A percentile compares a stretch with the other conserved stretches of the same genome.
Evolutionary conservation across 2,888 invertebrate genomes (phyloP).

Genomic region (Eupeodes latifasciatus): DNA sequence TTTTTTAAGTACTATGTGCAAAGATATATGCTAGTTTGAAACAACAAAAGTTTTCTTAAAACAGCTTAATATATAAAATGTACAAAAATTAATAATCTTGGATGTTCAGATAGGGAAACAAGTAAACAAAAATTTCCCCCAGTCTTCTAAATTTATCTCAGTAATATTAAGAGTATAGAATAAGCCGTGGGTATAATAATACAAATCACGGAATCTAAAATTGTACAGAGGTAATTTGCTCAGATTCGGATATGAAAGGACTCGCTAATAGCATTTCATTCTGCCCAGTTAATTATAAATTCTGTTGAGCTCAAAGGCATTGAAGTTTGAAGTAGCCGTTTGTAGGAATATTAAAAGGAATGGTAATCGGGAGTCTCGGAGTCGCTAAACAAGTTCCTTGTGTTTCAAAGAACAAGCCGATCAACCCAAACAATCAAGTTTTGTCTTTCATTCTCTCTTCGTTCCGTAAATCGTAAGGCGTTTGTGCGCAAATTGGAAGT

Average conservation of each 20-base stretch:
- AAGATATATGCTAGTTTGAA: not conserved
- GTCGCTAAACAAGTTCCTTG: not conserved
- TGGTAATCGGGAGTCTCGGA: not conserved
- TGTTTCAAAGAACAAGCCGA: not conserved
- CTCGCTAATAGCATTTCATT: conserved; percentile 20
- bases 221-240: conserved; percentile 11
- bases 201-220: conserved; percentile 23
- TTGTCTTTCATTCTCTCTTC: not conserved
- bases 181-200: conserved; percentile 14
- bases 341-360: not conserved
- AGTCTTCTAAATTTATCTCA: not conserved
- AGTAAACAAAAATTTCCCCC: conserved; percentile 2
- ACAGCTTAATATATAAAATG: not conserved
- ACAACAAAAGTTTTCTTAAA: conserved; percentile 1
- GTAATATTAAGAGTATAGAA: conserved; percentile 3
- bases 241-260: conserved; percentile 27
- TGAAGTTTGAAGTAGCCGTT: conserved; percentile 22
- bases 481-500: not conserved
- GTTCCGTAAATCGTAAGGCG: not conserved
- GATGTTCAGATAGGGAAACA: not conserved
- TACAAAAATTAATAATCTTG: conserved; percentile 10
- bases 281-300: conserved; percentile 35
- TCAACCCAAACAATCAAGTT: not conserved
- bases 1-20: not conserved
- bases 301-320: conserved; percentile 14